Evolutionary conservation across 2,888 invertebrate species (phyloP).

Genomic region (Isotomurus palustris): DNA sequence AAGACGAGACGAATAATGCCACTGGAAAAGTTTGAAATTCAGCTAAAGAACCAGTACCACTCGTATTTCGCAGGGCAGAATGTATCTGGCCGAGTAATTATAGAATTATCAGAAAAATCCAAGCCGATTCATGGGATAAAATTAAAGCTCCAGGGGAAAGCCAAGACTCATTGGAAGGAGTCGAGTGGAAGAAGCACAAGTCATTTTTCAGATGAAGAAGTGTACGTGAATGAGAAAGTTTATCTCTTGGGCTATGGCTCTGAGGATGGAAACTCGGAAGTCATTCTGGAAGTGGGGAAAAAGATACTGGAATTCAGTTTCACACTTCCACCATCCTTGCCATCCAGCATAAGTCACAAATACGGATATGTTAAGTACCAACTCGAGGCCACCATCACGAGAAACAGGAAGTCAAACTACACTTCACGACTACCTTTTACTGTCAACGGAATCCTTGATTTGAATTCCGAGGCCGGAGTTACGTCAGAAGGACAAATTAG

Average conservation of each 20-base stretch:
- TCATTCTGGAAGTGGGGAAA: slow-evolving; percentile 18
- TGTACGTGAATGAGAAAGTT: slow-evolving; percentile 37
- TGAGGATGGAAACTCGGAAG: neutral
- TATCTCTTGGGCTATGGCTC: slow-evolving; percentile 36
- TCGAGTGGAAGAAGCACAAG: slow-evolving; percentile 24
- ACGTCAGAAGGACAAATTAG: slow-evolving; percentile 11
- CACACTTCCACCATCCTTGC: slow-evolving; percentile 23
- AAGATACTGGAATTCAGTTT: slow-evolving; percentile 26
- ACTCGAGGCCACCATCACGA: slow-evolving; percentile 24
- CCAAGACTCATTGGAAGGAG: slow-evolving; percentile 41
- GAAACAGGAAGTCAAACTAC: slow-evolving; percentile 23
- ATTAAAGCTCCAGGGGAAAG: slow-evolving; percentile 35
- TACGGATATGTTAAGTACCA: slow-evolving; percentile 28
- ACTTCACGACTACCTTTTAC: slow-evolving; percentile 25
- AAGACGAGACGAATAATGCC: slow-evolving; percentile 27
- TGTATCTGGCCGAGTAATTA: slow-evolving; percentile 34
- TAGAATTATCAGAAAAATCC: slow-evolving; percentile 27
- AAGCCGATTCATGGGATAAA: slow-evolving; percentile 40
- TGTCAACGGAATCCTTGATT: slow-evolving; percentile 33
- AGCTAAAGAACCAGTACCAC: slow-evolving; percentile 27
- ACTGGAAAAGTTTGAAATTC: slow-evolving; percentile 38
- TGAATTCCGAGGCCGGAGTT: slow-evolving; percentile 28
- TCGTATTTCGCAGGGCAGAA: slow-evolving; percentile 42
- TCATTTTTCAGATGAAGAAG: slow-evolving; percentile 31
- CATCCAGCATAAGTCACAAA: slow-evolving; percentile 23